phyloP scores from a whole-genome alignment of 2,797 vertebrate genomes.

The Chiroxiphia lanceolata region DNA sequence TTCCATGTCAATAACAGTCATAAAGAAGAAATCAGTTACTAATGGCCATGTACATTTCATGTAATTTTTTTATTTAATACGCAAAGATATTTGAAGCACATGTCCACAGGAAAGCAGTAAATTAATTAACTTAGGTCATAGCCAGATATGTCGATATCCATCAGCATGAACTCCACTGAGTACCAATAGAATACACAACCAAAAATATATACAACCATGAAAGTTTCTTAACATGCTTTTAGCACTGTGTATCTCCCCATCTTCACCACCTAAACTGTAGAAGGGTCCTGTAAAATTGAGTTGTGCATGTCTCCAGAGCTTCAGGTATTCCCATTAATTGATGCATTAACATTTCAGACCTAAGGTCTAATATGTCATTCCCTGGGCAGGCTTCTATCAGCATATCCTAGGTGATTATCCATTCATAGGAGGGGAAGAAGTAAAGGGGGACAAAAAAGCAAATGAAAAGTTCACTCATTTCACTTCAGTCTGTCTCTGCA shows the following conservation, averaged over 20 bases:
- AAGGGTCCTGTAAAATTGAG: background rate
- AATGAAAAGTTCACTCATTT: slow-evolving; percentile 63
- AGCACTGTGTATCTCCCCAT: background rate
- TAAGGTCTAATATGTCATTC: slow-evolving; percentile 1
- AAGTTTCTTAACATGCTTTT: background rate
- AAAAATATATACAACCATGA: background rate
- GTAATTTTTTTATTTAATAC: background rate
- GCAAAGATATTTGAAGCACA: background rate
- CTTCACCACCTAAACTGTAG: background rate
- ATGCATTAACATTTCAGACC: slow-evolving; percentile 23
- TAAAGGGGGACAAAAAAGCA: background rate
- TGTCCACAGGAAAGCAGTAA: background rate
- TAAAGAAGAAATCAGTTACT: background rate
- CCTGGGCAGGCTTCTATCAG: background rate
- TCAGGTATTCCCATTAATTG: slow-evolving; percentile 1
- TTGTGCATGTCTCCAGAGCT: background rate
- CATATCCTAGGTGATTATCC: background rate
- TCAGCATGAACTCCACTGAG: background rate
- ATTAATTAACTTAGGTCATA: background rate
- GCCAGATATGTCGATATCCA: rapidly evolving
- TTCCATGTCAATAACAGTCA: background rate
- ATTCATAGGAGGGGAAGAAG: background rate
- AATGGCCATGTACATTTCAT: no score
- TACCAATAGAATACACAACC: background rate
- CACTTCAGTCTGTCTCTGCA: slow-evolving; percentile 38